Evolutionary conservation across 2,797 vertebrate species (phyloP), one percentile per base, ranked within the genome.

Genomic region (Anguilla pacifica): DNA sequence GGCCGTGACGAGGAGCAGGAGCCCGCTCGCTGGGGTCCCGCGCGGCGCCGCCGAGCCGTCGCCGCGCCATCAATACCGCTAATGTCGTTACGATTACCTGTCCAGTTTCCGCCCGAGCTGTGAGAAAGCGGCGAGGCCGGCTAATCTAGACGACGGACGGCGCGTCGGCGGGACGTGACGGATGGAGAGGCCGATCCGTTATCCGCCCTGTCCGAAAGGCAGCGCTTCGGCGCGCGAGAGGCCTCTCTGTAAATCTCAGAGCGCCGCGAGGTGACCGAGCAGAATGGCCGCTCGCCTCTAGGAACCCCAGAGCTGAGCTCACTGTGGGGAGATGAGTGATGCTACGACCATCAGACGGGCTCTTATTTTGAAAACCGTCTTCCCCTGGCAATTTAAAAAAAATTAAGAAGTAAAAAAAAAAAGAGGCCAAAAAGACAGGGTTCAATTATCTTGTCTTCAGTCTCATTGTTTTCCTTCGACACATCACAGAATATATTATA

Each of bases 381-480:
- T 85, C 84, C 59, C 59, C 25, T 43, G 22, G 59, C 84, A 31
- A 67, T 85, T 31, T 85, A 51, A 82, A 59, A 67, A 61, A 64
- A 59, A 59, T 35, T 9, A 35, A 5, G 25, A 6, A 25, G 6
- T 39, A 39, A 39, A 39, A 39, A 31, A 55, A 17, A 7, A 19
- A 15, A 55, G 35, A 61, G 35, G 31, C 83, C 25, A 39, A 39
- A 39, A 39, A 39, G 35, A 85, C 31, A 64, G 84, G 35, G 83
- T 31, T 57, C 83, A 84, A 57, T 84, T 84, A 28, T 17, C 13
- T 61, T 31, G 84, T 61, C 55, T 85, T 64, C 35, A 67, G 15
- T 64, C 67, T 61, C 55, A 43, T 64, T 85, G 22, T 85, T 64
- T 85, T 85, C 57, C 28, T 64, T 85, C 57, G 59, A 85, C 59